Conservation (phyloP, 1,140 invertebrate species). For the Hyles vespertilio region DNA sequence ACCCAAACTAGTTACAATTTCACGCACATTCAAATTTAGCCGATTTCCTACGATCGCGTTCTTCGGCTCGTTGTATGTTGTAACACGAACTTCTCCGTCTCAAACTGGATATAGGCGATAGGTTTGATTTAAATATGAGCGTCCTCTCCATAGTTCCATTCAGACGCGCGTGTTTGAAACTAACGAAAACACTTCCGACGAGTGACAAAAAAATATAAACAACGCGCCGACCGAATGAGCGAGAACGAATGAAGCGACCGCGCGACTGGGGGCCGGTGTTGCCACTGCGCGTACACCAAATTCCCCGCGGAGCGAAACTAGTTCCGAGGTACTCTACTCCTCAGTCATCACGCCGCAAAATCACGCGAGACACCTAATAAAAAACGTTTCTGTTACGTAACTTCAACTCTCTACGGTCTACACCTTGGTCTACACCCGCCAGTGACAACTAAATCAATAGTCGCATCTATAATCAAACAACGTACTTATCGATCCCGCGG, state of each 20-base stretch:
- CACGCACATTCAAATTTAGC: conserved; percentile 72
- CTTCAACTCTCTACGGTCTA: conserved; percentile 18
- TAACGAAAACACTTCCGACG: conserved; percentile 26
- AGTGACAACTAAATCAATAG: conserved; percentile 7
- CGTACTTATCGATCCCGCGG: no score
- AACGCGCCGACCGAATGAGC: conserved; percentile 49
- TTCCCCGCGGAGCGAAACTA: conserved; percentile 45
- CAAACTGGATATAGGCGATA: conserved; percentile 70
- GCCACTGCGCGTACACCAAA: conserved; percentile 52
- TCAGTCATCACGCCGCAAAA: conserved; percentile 32
- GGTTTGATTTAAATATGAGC: conserved; percentile 67
- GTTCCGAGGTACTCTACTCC: conserved; percentile 27
- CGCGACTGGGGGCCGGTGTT: conserved; percentile 56
- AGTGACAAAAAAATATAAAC: conserved; percentile 72
- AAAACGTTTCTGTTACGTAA: conserved; percentile 50
- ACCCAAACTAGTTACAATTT: conserved; percentile 38
- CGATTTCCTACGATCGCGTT: conserved; percentile 70
- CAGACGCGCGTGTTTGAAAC: conserved; percentile 32
- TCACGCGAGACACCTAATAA: conserved; percentile 37
- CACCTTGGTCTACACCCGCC: no score
- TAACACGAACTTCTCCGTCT: conserved; percentile 73
- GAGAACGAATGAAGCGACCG: conserved; percentile 51
- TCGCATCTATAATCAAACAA: not conserved
- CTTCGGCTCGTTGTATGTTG: conserved; percentile 72
- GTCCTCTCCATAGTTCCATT: conserved; percentile 73